A percentile compares a stretch with the other conserved stretches of the same genome.
phyloP scores from a whole-genome alignment of 2,888 invertebrate genomes.

The Myopa testacea region DNA sequence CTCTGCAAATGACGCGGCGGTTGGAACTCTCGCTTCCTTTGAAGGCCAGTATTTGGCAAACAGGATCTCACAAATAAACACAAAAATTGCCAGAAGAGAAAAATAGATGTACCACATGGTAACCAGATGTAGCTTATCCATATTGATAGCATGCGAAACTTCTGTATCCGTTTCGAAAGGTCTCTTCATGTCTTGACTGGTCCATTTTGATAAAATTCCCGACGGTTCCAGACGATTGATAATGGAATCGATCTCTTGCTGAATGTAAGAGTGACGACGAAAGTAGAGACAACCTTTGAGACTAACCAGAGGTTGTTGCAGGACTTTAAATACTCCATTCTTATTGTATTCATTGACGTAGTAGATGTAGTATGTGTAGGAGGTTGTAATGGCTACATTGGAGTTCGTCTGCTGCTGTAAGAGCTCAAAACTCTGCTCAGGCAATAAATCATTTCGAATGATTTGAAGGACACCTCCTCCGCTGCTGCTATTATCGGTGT shows the following conservation, averaged over 20 bases:
- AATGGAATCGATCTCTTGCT: not conserved
- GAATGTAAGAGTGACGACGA: constrained; percentile 1
- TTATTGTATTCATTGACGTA: not conserved
- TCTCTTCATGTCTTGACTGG: not conserved
- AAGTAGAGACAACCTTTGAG: constrained; percentile 19
- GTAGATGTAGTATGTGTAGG: not conserved
- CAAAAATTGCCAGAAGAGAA: not conserved
- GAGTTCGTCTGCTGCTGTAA: not conserved
- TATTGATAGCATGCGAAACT: constrained; percentile 3
- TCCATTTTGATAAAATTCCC: not conserved
- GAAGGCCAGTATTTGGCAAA: not conserved
- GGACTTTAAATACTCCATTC: not conserved
- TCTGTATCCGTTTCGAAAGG: not conserved
- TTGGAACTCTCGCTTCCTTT: not conserved
- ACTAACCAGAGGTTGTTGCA: not conserved
- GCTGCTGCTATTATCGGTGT: not conserved
- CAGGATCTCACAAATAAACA: constrained; percentile 7
- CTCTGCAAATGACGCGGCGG: no score
- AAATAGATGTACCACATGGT: constrained; percentile 3
- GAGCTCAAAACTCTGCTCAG: constrained; percentile 3
- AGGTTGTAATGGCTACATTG: not conserved
- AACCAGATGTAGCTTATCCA: constrained; percentile 11
- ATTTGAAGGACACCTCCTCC: not conserved
- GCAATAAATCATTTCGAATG: not conserved
- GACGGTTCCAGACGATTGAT: not conserved